phyloP scores from a whole-genome alignment of 2,113 vertebrate genomes.

The Clinocottus analis region DNA sequence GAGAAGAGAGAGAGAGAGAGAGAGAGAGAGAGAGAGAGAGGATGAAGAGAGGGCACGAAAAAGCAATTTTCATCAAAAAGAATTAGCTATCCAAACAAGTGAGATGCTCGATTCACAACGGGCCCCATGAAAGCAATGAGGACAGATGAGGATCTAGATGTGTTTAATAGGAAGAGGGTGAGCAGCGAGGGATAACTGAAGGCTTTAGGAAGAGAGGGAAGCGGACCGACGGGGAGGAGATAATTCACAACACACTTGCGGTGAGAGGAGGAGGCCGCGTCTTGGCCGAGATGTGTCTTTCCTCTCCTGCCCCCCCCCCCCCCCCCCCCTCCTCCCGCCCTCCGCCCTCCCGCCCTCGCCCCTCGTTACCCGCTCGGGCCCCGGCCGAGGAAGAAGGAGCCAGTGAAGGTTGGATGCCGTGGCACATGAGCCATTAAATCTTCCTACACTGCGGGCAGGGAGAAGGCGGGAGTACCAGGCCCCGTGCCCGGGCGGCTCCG shows the following conservation, averaged over 20 bases:
- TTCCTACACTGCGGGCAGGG: constrained; percentile 66
- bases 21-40: constrained; percentile 16
- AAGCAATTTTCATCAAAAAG: constrained; percentile 78
- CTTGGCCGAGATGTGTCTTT: constrained; percentile 65
- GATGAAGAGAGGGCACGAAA: constrained; percentile 55
- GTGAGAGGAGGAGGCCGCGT: constrained; percentile 66
- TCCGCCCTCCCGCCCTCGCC: constrained; percentile 50
- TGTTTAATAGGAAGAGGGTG: constrained; percentile 74
- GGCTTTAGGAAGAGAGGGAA: constrained; percentile 50
- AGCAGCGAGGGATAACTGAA: constrained; percentile 64
- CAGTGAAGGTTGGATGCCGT: constrained; percentile 71
- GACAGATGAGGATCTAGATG: constrained; percentile 74
- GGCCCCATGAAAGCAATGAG: constrained; percentile 56
- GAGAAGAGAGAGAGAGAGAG: not conserved
- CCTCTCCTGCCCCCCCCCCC: constrained; percentile 37
- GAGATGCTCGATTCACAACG: constrained; percentile 60
- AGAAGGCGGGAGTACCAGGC: constrained; percentile 44
- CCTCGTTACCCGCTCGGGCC: constrained; percentile 43
- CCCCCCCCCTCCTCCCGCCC: constrained; percentile 50
- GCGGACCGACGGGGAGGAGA: constrained; percentile 42
- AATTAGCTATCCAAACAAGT: constrained; percentile 78
- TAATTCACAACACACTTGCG: constrained; percentile 82
- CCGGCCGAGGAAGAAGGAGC: constrained; percentile 53
- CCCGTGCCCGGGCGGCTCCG: constrained; percentile 31
- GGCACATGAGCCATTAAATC: constrained; percentile 83